phyloP scores from a whole-genome alignment of 1,140 invertebrate species.

The Globodera rostochiensis region DNA sequence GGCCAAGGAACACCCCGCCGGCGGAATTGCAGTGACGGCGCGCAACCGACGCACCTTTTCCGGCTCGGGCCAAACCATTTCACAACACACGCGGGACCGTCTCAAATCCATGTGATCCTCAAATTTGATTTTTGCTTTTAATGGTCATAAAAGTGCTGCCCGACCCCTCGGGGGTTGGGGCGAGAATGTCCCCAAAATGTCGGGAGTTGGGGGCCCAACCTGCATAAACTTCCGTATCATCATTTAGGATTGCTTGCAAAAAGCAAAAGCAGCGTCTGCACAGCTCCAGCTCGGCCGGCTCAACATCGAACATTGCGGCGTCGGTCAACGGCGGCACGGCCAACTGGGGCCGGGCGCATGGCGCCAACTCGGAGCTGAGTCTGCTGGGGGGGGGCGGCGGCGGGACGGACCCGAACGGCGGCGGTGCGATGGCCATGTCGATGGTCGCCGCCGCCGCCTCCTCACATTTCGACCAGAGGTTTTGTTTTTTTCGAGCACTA shows the following conservation, averaged over 20 bases:
- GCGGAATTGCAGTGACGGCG: conserved; percentile 17
- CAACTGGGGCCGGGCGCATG: conserved; percentile 35
- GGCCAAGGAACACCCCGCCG: conserved; percentile 9
- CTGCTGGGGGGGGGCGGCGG: conserved; percentile 17
- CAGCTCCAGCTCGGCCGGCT: conserved; percentile 43
- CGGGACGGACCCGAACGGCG: not conserved
- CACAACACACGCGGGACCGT: conserved; percentile 53
- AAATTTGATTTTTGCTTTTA: no score
- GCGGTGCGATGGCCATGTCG: conserved; percentile 8
- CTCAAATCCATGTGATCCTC: conserved; percentile 50
- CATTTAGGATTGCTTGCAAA: conserved; percentile 54
- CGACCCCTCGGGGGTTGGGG: no score
- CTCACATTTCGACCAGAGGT: conserved; percentile 36
- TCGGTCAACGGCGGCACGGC: conserved; percentile 5
- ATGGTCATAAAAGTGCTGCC: no score
- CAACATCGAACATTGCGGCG: conserved; percentile 41
- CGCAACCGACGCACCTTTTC: conserved; percentile 52
- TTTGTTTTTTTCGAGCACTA: no score
- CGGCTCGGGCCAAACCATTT: conserved; percentile 56
- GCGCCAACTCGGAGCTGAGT: conserved; percentile 41
- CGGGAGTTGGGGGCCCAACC: no score
- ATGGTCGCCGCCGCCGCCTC: not conserved
- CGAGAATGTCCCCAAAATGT: no score
- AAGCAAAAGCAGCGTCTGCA: conserved; percentile 54
- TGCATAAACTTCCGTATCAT: not conserved